A percentile compares a stretch with the other conserved stretches of the same genome.
Evolutionary conservation across 2,797 vertebrate genomes (phyloP).

Genomic region (Agapornis canus): DNA sequence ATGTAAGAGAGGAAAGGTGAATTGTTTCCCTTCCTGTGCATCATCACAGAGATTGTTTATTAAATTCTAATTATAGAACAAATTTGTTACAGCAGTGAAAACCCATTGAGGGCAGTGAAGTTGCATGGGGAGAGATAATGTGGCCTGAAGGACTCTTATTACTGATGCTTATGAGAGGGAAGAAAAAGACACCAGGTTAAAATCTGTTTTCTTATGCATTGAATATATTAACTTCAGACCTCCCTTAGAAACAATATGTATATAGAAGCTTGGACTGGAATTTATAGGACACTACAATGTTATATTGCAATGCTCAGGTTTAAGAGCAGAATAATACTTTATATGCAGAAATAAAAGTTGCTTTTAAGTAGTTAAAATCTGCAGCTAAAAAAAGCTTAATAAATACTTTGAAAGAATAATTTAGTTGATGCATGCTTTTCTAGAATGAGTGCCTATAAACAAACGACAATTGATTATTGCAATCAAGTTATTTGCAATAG

Average conservation of each 20-base stretch:
- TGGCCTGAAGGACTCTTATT: slow-evolving; percentile 14
- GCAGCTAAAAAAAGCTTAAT: neutral
- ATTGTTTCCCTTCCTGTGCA: slow-evolving; percentile 26
- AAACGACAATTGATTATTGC: neutral
- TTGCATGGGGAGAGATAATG: slow-evolving; percentile 7
- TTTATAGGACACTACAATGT: neutral
- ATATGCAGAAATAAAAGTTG: neutral
- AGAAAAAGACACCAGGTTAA: neutral
- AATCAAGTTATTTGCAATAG: neutral
- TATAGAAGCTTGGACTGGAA: neutral
- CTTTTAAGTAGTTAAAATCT: neutral
- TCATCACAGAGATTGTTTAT: slow-evolving; percentile 45
- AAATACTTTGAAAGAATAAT: neutral
- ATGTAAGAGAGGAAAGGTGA: neutral
- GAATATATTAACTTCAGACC: neutral
- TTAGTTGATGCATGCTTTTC: neutral
- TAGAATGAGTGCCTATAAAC: neutral
- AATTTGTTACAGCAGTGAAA: neutral
- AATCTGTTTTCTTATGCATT: neutral
- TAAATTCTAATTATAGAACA: slow-evolving; percentile 61
- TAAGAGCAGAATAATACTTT: neutral
- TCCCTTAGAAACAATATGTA: neutral
- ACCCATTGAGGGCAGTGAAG: slow-evolving; percentile 2
- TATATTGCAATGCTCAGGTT: neutral
- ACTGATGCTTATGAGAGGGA: neutral